Conservation (phyloP, 30 jellyfish, hydroid and myxozoan genomes). For the Turritopsis rubra region DNA sequence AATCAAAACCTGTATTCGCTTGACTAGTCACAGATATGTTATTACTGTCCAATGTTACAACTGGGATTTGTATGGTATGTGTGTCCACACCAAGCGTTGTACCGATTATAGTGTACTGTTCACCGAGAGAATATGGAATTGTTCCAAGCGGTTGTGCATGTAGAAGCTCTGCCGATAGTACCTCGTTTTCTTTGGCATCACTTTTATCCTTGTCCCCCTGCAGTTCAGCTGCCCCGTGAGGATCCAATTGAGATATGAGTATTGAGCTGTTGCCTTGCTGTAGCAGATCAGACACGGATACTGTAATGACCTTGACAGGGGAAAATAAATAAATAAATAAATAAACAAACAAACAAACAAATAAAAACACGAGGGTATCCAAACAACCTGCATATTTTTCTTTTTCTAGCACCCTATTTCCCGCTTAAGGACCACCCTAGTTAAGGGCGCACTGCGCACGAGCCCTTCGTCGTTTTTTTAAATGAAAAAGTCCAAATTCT, state of each 20-base stretch:
- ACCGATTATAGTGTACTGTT: constrained; percentile 26
- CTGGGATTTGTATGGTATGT: constrained; percentile 29
- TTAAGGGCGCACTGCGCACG: too few species aligned
- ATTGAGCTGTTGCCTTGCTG: constrained; percentile 14
- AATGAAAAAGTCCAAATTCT: too few species aligned
- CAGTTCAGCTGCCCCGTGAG: background rate
- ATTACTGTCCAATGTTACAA: constrained; percentile 1
- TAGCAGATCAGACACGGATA: constrained; percentile 21
- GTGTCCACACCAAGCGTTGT: constrained; percentile 25
- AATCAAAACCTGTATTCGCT: constrained; percentile 7
- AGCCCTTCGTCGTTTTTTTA: too few species aligned
- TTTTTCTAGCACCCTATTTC: too few species aligned
- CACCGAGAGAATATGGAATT: constrained; percentile 8
- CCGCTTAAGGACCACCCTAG: too few species aligned
- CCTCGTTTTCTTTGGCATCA: background rate
- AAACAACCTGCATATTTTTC: too few species aligned
- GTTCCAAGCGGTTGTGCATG: constrained; percentile 14
- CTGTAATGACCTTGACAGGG: constrained; percentile 33
- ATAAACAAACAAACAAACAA: background rate
- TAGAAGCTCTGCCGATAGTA: constrained; percentile 13
- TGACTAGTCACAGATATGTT: background rate
- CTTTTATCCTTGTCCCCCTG: background rate
- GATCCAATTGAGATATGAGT: constrained; percentile 17
- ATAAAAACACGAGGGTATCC: background rate
- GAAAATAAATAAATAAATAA: too few species aligned